phyloP scores from a whole-genome alignment of 2,113 vertebrate genomes.

The Amia ocellicauda region DNA sequence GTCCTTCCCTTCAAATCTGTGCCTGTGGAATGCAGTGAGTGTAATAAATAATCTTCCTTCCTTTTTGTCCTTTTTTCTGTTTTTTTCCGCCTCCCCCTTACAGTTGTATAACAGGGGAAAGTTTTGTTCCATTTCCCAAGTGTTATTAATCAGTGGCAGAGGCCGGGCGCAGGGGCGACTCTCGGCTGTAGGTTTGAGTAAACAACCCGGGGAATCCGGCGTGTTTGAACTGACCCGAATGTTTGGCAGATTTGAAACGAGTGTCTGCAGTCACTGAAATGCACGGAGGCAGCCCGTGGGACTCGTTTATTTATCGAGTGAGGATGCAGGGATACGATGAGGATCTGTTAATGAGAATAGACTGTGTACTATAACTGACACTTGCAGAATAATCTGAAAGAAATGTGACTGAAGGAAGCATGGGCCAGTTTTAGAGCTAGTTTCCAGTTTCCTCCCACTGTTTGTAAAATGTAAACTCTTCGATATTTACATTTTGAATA shows the following conservation, averaged over 20 bases:
- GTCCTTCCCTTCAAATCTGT: slow-evolving; percentile 18
- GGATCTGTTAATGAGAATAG: too few relatives aligned
- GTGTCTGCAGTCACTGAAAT: slow-evolving; percentile 45
- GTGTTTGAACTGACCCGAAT: slow-evolving; percentile 42
- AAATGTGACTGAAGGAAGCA: too few relatives aligned
- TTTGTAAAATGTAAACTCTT: too few relatives aligned
- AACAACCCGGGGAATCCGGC: slow-evolving; percentile 58
- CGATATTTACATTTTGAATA: too few relatives aligned
- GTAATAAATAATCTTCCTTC: slow-evolving; percentile 29
- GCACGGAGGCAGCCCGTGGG: slow-evolving; percentile 31
- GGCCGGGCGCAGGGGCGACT: slow-evolving; percentile 64
- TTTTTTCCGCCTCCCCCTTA: slow-evolving; percentile 18
- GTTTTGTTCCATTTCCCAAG: slow-evolving; percentile 46
- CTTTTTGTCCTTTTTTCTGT: slow-evolving; percentile 6
- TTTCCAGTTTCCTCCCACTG: too few relatives aligned
- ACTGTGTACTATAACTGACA: too few relatives aligned
- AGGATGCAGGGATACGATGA: background rate
- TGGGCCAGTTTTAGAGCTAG: too few relatives aligned
- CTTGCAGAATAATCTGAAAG: too few relatives aligned
- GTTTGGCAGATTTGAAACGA: slow-evolving; percentile 50
- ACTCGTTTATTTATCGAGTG: background rate
- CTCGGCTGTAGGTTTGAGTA: slow-evolving; percentile 64
- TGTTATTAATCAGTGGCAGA: slow-evolving; percentile 67
- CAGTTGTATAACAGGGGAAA: slow-evolving; percentile 31
- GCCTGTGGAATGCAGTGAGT: slow-evolving; percentile 32